Evolutionary conservation across 37 sponge, comb jelly and placozoan species (phyloP).

Genomic region (Geodia barretti): DNA sequence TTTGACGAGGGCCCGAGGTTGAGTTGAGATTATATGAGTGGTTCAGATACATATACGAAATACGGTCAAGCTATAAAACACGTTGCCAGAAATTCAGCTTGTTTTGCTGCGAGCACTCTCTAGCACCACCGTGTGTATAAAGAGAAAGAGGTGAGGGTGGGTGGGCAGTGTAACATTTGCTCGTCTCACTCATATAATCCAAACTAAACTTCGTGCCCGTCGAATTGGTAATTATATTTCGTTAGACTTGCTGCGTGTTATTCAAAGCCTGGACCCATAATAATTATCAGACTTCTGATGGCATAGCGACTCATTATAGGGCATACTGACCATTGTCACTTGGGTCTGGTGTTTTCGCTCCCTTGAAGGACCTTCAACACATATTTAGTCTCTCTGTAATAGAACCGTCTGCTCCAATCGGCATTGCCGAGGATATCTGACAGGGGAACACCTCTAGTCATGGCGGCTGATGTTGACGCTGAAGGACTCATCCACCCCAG

Average conservation of each 20-base stretch:
- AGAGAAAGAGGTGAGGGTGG: too few species aligned
- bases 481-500: conserved; percentile 34
- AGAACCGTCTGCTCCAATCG: conserved; percentile 25
- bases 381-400: conserved; percentile 1
- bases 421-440: conserved; percentile 5
- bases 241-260: not conserved
- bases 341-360: not conserved
- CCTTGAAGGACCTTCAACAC: not conserved
- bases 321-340: not conserved
- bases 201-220: not conserved
- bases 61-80: not conserved
- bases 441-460: conserved; percentile 21
- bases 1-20: too few species aligned
- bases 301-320: not conserved
- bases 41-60: not conserved
- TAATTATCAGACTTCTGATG: not conserved
- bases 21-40: too few species aligned
- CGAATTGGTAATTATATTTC: not conserved
- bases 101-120: not conserved
- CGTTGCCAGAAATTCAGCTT: not conserved
- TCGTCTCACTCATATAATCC: not conserved
- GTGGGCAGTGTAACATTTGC: not conserved
- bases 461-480: conserved; percentile 38
- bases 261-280: not conserved
- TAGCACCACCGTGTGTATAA: too few species aligned